These are phyloP conservation scores for Sitta europaea DNA, from an alignment of 2,113 vertebrate species.

Conservation along the genomic window DNA sequence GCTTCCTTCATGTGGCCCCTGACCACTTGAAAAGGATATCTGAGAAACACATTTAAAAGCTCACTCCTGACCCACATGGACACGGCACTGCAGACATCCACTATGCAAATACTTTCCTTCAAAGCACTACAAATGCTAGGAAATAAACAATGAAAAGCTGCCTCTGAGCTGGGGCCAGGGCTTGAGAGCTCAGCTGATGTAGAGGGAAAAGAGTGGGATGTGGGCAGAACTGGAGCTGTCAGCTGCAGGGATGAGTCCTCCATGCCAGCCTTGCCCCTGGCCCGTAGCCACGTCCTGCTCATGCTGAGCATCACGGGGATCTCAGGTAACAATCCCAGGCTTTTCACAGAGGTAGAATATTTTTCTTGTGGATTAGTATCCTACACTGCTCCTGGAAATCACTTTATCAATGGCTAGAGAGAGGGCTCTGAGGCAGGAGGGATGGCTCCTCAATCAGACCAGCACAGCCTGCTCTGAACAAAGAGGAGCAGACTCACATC, in stretches of 20 bases:
- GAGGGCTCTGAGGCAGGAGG: neutral
- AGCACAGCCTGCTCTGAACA: neutral
- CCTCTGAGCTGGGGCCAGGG: neutral
- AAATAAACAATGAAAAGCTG: neutral
- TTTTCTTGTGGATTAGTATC: neutral
- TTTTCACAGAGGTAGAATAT: neutral
- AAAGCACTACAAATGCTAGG: neutral
- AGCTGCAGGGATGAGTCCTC: rapidly evolving
- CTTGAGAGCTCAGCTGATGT: neutral
- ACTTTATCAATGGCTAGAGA: neutral
- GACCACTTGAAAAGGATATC: neutral
- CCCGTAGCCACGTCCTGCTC: neutral
- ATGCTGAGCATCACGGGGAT: neutral
- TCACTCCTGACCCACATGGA: rapidly evolving
- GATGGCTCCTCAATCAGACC: neutral
- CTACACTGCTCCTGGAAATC: neutral
- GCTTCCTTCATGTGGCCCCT: neutral
- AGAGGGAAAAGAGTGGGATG: neutral
- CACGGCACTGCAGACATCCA: neutral
- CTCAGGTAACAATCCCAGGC: neutral
- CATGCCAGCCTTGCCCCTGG: rapidly evolving
- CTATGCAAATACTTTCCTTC: neutral
- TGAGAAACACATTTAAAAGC: neutral
- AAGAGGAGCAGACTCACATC: neutral
- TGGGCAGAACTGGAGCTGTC: neutral